Conservation (phyloP, 2,888 invertebrate species). For the Diplazon laetatorius region DNA sequence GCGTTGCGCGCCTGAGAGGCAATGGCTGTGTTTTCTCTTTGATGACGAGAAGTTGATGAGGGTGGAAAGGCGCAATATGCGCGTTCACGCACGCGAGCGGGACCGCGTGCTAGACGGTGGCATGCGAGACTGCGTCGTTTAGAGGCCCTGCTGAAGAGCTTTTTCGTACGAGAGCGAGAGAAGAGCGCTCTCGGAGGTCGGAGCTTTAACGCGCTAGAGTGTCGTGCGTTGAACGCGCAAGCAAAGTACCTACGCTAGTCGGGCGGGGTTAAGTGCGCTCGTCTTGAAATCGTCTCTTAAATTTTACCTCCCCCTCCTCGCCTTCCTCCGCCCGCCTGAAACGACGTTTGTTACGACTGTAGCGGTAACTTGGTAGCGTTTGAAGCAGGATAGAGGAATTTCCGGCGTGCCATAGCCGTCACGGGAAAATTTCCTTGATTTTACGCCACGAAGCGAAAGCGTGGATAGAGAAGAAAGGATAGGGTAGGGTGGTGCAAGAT, state of each 20-base stretch:
- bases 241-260: constrained; percentile 21
- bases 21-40: constrained; percentile 15
- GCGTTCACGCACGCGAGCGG: too few relatives aligned
- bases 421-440: constrained; percentile 36
- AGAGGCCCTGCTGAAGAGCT: constrained; percentile 50
- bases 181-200: constrained; percentile 47
- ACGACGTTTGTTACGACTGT: constrained; percentile 35
- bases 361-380: constrained; percentile 35
- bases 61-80: not conserved
- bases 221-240: not conserved
- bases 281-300: constrained; percentile 50
- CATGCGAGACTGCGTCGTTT: constrained; percentile 55
- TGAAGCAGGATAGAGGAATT: constrained; percentile 28
- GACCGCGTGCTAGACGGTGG: too few relatives aligned
- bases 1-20: too few relatives aligned
- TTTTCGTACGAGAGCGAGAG: constrained; percentile 42
- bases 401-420: not conserved
- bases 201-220: constrained; percentile 39
- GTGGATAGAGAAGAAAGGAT: constrained; percentile 31
- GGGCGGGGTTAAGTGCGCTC: constrained; percentile 43
- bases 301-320: too few relatives aligned
- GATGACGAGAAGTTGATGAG: not conserved
- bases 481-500: too few relatives aligned
- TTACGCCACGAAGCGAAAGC: constrained; percentile 16
- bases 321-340: too few relatives aligned